Base-by-base conservation (phyloP, 2,113 vertebrate genomes). In the Dipodomys spectabilis region DNA sequence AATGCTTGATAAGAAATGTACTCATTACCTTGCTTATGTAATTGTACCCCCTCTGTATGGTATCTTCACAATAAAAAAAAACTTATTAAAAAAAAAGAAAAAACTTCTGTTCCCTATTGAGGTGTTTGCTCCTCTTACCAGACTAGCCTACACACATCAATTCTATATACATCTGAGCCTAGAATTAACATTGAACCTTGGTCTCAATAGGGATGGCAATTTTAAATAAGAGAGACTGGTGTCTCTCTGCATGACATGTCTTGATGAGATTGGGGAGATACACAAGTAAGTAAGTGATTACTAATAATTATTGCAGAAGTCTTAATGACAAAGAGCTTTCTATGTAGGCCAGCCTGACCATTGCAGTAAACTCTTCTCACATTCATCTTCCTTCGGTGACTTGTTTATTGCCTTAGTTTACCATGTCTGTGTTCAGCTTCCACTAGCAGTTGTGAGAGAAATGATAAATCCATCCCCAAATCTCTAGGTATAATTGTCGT, bases 301-400 rank as follows among this genome's bases (percentile, higher is more conserved):
- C 20, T 65, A 84, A 86, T 64, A n/a, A 67, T 74, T 25, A 22
- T 35, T 13, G 2, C 45, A 9, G 27, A 65, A 12, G 5, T 5
- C 49, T 9, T 82, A 82, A 69, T 25, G 74, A 27, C 60, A 57
- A 72, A 22, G 2, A 45, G 1, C 11, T 57, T 23, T 62, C 60
- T 35, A 5, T 11, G 6, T 90, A 45, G 57, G 15, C 22, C 57
- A 49, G 2, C 20, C 57, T 28, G 35, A 75, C 32, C 10, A 18
- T 57, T 25, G 9, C 5, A 28, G 10, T 30, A 45, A 73, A 11
- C 2, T 7, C 3, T 11, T 5, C 23, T 7, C 20, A 16, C 0
- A 0, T 32, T 28, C 6, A 4, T 25, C 27, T 49, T 32, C 35
- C 65, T 90, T 39, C 35, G 28, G 20, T 77, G 27, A 86, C 3